phyloP scores from a whole-genome alignment of 2,888 invertebrate species.

The Cataglyphis livida region DNA sequence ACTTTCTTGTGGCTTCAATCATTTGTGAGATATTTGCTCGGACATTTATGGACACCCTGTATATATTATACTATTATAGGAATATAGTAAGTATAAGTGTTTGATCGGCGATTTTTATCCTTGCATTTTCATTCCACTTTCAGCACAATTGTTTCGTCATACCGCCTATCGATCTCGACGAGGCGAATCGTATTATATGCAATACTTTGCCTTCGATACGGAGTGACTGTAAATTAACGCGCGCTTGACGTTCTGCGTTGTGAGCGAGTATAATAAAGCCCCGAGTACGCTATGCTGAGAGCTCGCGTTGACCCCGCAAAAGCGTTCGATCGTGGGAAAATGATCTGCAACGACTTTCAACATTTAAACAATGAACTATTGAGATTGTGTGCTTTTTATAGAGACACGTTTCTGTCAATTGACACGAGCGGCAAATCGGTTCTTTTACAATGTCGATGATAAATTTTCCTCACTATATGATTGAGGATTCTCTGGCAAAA shows the following conservation, averaged over 20 bases:
- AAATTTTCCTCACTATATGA: neutral
- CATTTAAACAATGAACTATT: constrained; percentile 43
- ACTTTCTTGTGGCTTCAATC: too few species aligned
- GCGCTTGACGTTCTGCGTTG: constrained; percentile 38
- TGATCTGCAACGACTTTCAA: constrained; percentile 32
- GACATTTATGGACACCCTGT: too few species aligned
- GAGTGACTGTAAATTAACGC: constrained; percentile 46
- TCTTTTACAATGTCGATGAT: neutral
- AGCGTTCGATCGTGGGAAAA: constrained; percentile 48
- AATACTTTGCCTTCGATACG: constrained; percentile 38
- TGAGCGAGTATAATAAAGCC: constrained; percentile 40
- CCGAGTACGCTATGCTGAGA: constrained; percentile 24
- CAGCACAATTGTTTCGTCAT: constrained; percentile 10
- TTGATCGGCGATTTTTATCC: neutral
- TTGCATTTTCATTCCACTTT: constrained; percentile 2
- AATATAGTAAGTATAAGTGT: neutral
- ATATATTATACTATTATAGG: neutral
- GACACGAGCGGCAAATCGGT: neutral
- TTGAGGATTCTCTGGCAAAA: neutral
- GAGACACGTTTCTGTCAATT: constrained; percentile 25
- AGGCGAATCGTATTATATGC: constrained; percentile 40
- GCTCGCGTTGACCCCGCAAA: constrained; percentile 40
- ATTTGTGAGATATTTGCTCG: too few species aligned
- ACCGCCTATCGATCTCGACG: constrained; percentile 20
- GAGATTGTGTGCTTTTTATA: constrained; percentile 22